Evolutionary conservation across 2,113 vertebrate genomes (phyloP), one percentile per base, ranked within the genome.

Genomic region (Labrus mixtus): DNA sequence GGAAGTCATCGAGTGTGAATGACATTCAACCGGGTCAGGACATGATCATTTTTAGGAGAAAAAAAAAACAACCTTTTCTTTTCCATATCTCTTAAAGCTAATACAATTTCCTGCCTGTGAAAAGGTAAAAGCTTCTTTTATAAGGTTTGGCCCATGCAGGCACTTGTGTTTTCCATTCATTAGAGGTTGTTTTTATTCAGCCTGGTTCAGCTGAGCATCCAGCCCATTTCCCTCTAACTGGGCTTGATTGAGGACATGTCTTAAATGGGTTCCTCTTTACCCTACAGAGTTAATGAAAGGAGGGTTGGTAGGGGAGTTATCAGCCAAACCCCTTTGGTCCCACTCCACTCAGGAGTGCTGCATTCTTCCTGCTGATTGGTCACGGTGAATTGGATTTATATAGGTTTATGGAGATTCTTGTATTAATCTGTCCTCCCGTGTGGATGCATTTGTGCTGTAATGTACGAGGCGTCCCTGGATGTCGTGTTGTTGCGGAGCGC

Each of bases 111-210:
- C 84, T 80, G 73, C 57, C 37, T 72, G 79, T 88, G 87, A 88
- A 90, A 89, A 81, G 81, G 73, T 90, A 91, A 92, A 90, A 91
- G 86, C 87, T 46, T 62, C 59, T 77, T 73, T 82, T 62, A 68
- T 76, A 46, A 70, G 79, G 23, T 69, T 72, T 41, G 73, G 74
- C 58, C 75, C 69, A 15, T 23, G 55, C 76, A 76, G 76, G 23
- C 89, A 76, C 82, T 86, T 56, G 82, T 90, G 83, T 86, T 92
- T 29, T 88, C 84, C 65, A 79, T 86, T 93, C 83, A 88, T 90
- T 92, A 91, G 76, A 58, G 75, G 45, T 63, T 73, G 80, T 89
- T 85, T 91, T 91, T 81, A 85, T 88, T 87, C 81, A 66, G 73
- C 62, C 50, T 25, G 56, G 64, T 76, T 77, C 62, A 73, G 72